Conservation (phyloP, 2,113 vertebrate genomes). For the Leucopsar rothschildi region DNA sequence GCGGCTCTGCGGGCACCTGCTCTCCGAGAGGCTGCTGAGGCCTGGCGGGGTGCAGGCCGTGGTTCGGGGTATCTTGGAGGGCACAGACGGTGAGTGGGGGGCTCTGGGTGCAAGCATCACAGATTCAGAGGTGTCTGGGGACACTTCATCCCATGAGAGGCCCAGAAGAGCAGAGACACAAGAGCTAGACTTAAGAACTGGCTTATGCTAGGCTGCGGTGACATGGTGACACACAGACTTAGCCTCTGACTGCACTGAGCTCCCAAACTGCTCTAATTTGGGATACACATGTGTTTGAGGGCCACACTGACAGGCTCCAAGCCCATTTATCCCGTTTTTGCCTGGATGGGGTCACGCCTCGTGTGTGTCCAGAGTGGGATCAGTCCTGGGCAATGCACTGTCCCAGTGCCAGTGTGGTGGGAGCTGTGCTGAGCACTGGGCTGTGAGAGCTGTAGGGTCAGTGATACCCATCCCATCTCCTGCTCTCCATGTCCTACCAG, state of each 20-base stretch:
- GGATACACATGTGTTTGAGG: background rate
- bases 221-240: background rate
- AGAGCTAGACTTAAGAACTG: background rate
- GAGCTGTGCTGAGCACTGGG: accelerated
- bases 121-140: background rate
- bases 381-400: background rate
- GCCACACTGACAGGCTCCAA: background rate
- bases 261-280: background rate
- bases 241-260: background rate
- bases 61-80: conserved; percentile 86
- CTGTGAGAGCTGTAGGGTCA: background rate
- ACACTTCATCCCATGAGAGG: background rate
- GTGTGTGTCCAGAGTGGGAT: accelerated
- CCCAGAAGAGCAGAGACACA: background rate
- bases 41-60: conserved; percentile 87
- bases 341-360: accelerated
- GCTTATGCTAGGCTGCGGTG: background rate
- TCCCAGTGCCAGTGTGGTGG: no score
- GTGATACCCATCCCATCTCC: accelerated
- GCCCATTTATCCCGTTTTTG: background rate
- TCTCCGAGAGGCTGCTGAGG: conserved; percentile 87
- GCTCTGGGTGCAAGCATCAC: background rate
- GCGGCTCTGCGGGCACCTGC: conserved; percentile 86
- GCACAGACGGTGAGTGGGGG: conserved; percentile 77
- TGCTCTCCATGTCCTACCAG: background rate